These are phyloP conservation scores for Anguilla marmorata DNA, from an alignment of 2,797 vertebrate genomes.

Conservation along the genomic window DNA sequence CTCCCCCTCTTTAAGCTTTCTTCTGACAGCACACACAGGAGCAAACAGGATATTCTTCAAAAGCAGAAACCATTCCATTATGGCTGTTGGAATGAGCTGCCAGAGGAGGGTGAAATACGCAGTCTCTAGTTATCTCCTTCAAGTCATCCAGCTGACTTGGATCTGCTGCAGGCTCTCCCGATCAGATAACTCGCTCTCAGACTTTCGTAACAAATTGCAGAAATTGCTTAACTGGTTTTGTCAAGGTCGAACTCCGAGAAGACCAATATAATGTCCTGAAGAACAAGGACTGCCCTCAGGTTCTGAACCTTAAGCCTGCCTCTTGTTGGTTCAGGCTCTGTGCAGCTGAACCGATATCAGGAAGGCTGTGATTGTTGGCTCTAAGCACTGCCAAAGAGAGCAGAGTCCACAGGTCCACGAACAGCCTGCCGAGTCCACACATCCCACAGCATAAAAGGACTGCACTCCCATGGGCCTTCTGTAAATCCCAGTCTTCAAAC, in stretches of 20 bases:
- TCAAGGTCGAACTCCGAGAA: background rate
- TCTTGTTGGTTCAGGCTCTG: background rate
- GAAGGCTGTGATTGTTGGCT: background rate
- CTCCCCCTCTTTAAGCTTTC: constrained; percentile 9
- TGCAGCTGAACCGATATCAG: background rate
- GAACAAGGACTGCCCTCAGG: background rate
- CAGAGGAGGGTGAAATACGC: no score
- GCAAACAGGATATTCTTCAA: constrained; percentile 2
- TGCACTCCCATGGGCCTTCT: background rate
- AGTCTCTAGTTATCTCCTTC: background rate
- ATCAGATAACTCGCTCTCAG: background rate
- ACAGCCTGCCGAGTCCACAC: background rate
- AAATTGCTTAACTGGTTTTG: background rate
- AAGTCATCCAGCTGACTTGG: background rate
- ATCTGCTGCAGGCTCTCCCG: background rate
- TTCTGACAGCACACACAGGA: background rate
- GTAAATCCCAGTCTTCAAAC: constrained; percentile 4
- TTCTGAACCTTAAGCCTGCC: background rate
- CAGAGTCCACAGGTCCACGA: background rate
- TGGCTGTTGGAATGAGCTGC: background rate
- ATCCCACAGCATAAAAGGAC: background rate
- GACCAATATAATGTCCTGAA: background rate
- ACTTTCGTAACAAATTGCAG: background rate
- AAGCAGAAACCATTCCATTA: background rate
- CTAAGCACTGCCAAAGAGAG: background rate